A percentile compares a stretch with the other conserved stretches of the same genome.
Evolutionary conservation across 2,888 invertebrate genomes (phyloP).

Genomic region (Drosophila sordidula): DNA sequence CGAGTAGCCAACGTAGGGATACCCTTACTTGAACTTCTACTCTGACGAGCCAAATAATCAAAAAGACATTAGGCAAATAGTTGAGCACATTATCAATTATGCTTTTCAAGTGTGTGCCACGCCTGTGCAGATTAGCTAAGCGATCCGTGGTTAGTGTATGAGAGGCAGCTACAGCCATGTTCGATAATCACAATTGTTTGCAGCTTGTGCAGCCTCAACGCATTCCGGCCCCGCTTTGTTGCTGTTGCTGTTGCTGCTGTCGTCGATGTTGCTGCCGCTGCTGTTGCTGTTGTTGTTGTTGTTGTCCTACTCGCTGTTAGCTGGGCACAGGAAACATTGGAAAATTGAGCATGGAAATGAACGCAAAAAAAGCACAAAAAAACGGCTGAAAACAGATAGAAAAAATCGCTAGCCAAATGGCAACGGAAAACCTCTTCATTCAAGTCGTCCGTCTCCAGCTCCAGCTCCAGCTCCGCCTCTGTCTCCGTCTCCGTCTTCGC

Average conservation of each 20-base stretch:
- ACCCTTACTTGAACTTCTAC: conserved; percentile 9
- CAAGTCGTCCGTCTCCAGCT: conserved; percentile 58
- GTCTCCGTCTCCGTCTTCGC: conserved; percentile 32
- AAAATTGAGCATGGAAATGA: conserved; percentile 80
- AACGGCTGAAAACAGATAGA: conserved; percentile 23
- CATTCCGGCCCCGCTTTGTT: conserved; percentile 61
- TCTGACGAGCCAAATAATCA: neutral
- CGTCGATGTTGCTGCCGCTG: conserved; percentile 45
- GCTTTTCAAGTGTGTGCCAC: neutral
- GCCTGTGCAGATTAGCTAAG: neutral
- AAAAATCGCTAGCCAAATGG: conserved; percentile 63
- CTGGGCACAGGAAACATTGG: conserved; percentile 80
- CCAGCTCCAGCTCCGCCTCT: neutral
- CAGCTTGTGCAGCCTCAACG: conserved; percentile 77
- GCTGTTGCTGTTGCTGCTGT: conserved; percentile 44
- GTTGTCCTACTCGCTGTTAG: conserved; percentile 50
- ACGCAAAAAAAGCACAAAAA: conserved; percentile 51
- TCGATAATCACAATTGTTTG: conserved; percentile 82
- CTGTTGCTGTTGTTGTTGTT: conserved; percentile 24
- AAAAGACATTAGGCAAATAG: neutral
- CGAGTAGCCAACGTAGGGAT: conserved; percentile 6
- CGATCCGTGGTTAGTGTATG: conserved; percentile 23
- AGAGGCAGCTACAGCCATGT: conserved; percentile 45
- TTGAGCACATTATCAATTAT: neutral
- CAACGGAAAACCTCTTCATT: conserved; percentile 81